Evolutionary conservation across 2,113 vertebrate genomes (phyloP).

Genomic region (Myrmecophaga tridactyla): DNA sequence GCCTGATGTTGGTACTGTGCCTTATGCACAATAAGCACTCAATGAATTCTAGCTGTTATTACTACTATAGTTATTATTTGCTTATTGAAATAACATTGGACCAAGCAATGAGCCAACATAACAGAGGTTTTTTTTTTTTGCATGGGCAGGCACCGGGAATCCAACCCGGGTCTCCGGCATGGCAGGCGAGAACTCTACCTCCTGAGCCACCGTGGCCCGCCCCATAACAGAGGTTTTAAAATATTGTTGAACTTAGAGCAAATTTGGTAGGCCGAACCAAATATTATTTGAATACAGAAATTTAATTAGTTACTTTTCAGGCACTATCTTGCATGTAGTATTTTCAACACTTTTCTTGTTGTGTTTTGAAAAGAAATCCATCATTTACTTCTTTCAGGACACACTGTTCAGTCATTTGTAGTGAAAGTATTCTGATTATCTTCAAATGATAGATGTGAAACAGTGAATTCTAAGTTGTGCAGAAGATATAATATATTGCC

Average conservation of each 20-base stretch:
- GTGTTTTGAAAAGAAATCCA: conserved; percentile 59
- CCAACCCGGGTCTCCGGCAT: no score
- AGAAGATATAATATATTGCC: conserved; percentile 24
- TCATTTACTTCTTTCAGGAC: conserved; percentile 59
- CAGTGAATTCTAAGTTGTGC: conserved; percentile 47
- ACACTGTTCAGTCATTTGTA: conserved; percentile 53
- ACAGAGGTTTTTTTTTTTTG: not conserved
- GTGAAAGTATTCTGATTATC: conserved; percentile 69
- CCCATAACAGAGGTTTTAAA: not conserved
- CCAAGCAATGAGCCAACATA: not conserved
- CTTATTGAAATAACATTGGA: conserved; percentile 32
- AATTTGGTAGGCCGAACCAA: not conserved
- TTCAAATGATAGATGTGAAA: conserved; percentile 69
- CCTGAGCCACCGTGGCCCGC: no score
- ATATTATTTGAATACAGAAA: not conserved
- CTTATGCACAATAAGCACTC: not conserved
- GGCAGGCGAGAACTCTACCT: no score
- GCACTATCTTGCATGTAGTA: not conserved
- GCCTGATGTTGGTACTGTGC: no score
- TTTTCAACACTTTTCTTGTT: conserved; percentile 49
- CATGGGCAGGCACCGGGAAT: no score
- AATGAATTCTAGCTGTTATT: not conserved
- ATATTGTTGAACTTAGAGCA: conserved; percentile 1
- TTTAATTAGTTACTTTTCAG: conserved; percentile 48
- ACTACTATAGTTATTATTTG: not conserved